phyloP scores from a whole-genome alignment of 2,797 vertebrate species.

The Thalassophryne amazonica region DNA sequence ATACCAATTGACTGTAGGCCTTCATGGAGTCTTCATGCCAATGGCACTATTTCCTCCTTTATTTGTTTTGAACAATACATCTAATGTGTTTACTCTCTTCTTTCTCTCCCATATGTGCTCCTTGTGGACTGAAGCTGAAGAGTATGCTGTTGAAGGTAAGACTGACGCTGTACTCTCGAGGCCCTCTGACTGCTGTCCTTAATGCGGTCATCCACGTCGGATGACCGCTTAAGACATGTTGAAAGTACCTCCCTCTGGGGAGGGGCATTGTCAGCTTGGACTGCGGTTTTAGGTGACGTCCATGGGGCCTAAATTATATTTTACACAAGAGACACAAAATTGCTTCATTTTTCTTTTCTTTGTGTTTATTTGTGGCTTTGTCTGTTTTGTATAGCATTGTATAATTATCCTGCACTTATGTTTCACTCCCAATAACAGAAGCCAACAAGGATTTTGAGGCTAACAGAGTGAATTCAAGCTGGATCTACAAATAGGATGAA shows the following conservation, averaged over 20 bases:
- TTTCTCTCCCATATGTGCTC: conserved; percentile 13
- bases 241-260: conserved; percentile 51
- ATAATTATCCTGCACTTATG: not conserved
- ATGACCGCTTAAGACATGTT: conserved; percentile 51
- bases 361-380: conserved; percentile 33
- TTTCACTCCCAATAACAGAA: too few species aligned
- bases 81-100: conserved; percentile 22
- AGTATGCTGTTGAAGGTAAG: conserved; percentile 82
- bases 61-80: not conserved
- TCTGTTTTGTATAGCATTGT: conserved; percentile 16
- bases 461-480: conserved; percentile 22
- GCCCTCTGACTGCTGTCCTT: conserved; percentile 42
- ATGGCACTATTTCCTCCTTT: too few species aligned
- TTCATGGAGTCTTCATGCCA: too few species aligned
- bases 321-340: conserved; percentile 33
- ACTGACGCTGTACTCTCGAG: conserved; percentile 41
- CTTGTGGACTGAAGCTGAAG: conserved; percentile 63
- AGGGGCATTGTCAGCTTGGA: conserved; percentile 81
- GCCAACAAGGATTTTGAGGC: conserved; percentile 7
- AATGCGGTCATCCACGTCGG: conserved; percentile 50
- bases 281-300: conserved; percentile 80
- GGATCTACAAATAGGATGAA: conserved; percentile 12
- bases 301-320: conserved; percentile 66
- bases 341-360: conserved; percentile 36
- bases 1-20: too few species aligned